Conservation (phyloP, 2,888 invertebrate species). For the Pollenia amentaria region DNA sequence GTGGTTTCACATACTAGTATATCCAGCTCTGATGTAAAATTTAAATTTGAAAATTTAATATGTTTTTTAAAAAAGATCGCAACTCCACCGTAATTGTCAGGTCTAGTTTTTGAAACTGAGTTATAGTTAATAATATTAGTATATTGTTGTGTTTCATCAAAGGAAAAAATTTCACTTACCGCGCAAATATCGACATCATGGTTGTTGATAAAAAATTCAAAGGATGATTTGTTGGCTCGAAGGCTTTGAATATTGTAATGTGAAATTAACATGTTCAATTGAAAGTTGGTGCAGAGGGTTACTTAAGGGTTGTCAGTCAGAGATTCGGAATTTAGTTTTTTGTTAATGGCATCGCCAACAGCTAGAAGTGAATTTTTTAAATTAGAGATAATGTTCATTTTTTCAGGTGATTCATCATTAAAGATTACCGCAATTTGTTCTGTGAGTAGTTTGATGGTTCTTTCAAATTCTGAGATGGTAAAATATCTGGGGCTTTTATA, state of each 20-base stretch:
- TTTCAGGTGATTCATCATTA: not conserved
- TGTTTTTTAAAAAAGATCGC: conserved; percentile 6
- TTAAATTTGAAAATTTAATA: not conserved
- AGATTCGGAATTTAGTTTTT: not conserved
- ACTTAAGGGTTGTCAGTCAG: not conserved
- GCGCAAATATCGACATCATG: not conserved
- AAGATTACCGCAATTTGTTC: not conserved
- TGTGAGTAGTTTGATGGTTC: not conserved
- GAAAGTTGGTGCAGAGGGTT: not conserved
- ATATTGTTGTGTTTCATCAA: not conserved
- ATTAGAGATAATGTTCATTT: not conserved
- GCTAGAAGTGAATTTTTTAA: not conserved
- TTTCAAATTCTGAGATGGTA: not conserved
- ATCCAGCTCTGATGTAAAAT: not conserved
- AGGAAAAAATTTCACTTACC: too few species aligned
- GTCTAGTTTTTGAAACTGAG: not conserved
- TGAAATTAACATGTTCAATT: too few species aligned
- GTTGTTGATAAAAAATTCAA: not conserved
- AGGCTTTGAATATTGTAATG: not conserved
- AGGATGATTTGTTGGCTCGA: not conserved
- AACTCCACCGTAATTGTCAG: not conserved
- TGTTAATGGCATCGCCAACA: conserved; percentile 6
- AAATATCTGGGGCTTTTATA: too few species aligned
- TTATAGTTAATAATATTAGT: not conserved
- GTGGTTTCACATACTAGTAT: not conserved